Evolutionary conservation across 2,888 invertebrate species (phyloP).

Genomic region (Eucera pruinosa): DNA sequence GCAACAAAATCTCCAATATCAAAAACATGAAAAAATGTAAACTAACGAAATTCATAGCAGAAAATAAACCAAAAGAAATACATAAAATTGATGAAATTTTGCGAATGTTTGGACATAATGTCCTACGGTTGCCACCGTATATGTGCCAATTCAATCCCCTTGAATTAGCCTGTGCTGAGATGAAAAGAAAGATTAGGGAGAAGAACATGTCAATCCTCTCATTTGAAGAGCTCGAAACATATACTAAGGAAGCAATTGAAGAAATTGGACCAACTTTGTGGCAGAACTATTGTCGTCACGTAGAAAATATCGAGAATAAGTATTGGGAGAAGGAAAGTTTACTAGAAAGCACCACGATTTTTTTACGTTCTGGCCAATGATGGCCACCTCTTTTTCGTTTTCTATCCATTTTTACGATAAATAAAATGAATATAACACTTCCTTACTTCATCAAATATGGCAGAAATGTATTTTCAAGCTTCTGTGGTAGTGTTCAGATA

Average conservation of each 20-base stretch:
- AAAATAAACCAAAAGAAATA: neutral
- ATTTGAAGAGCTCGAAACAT: neutral
- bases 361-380: too few species aligned
- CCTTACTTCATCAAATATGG: too few species aligned
- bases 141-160: constrained; percentile 1
- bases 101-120: neutral
- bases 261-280: neutral
- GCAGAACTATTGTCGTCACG: neutral
- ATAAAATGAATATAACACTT: too few species aligned
- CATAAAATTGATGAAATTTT: neutral
- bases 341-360: neutral
- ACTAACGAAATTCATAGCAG: neutral
- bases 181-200: neutral
- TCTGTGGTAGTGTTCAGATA: too few species aligned
- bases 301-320: neutral
- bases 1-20: neutral
- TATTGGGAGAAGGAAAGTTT: neutral
- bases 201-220: neutral
- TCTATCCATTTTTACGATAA: too few species aligned
- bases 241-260: neutral
- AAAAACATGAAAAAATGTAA: constrained; percentile 1
- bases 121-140: neutral
- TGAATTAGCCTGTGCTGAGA: neutral
- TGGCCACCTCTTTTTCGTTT: too few species aligned
- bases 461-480: too few species aligned